Conservation (phyloP, 2,888 invertebrate genomes). For the Gibbula magus region DNA sequence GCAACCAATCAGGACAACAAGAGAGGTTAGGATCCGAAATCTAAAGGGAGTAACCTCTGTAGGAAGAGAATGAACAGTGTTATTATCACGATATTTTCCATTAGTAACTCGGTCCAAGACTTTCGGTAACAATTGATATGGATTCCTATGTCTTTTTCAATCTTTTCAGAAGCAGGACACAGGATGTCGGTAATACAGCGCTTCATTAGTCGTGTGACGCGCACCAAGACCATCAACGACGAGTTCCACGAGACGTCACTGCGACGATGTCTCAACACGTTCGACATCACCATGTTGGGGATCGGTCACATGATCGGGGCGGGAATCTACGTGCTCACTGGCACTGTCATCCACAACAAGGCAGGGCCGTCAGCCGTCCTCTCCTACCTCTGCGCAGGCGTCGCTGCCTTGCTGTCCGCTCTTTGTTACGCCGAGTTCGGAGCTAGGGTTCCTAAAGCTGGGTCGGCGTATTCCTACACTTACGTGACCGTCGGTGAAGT, state of each 20-base stretch:
- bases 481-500: slow-evolving; percentile 94
- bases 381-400: slow-evolving; percentile 83
- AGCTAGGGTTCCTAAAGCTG: slow-evolving; percentile 72
- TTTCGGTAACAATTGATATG: too few species aligned
- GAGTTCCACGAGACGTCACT: slow-evolving; percentile 65
- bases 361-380: slow-evolving; percentile 73
- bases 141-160: background rate
- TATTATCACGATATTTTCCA: too few species aligned
- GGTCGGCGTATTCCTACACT: slow-evolving; percentile 93
- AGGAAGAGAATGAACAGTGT: too few species aligned
- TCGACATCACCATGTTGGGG: slow-evolving; percentile 90
- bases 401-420: slow-evolving; percentile 76
- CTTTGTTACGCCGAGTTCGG: slow-evolving; percentile 74
- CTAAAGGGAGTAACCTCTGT: too few species aligned
- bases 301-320: slow-evolving; percentile 98
- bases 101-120: too few species aligned
- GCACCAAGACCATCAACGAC: slow-evolving; percentile 66
- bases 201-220: slow-evolving; percentile 54
- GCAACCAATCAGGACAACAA: too few species aligned
- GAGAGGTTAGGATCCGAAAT: too few species aligned
- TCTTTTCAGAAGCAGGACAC: slow-evolving; percentile 23
- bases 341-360: slow-evolving; percentile 77
- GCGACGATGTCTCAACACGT: slow-evolving; percentile 84
- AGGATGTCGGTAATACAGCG: slow-evolving; percentile 41
- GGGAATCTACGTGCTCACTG: slow-evolving; percentile 97